These are phyloP conservation scores for Cotesia congregata DNA, from an alignment of 2,888 invertebrate genomes.

Conservation along the genomic window DNA sequence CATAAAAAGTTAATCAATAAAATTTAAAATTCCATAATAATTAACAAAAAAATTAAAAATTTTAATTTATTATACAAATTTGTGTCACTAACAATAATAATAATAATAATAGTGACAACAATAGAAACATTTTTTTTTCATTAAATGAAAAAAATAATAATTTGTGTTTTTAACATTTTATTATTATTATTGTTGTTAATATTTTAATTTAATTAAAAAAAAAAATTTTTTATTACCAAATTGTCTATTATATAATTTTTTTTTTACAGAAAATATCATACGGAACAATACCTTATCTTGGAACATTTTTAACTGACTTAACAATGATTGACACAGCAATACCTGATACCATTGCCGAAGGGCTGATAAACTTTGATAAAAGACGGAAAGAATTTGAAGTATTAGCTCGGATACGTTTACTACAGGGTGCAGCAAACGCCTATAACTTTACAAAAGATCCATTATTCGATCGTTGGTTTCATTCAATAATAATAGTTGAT, in stretches of 20 bases:
- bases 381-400: constrained; percentile 98
- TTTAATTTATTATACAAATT: too few species aligned
- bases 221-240: too few species aligned
- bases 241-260: background rate
- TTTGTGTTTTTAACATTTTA: too few species aligned
- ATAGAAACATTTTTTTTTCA: too few species aligned
- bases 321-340: constrained; percentile 99
- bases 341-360: constrained; percentile 85
- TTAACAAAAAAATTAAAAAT: too few species aligned
- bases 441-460: constrained; percentile 90
- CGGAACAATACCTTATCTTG: constrained; percentile 97
- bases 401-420: constrained; percentile 93
- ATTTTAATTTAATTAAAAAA: too few species aligned
- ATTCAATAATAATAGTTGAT: constrained; percentile 89
- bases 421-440: constrained; percentile 97
- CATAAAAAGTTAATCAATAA: too few species aligned
- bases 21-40: too few species aligned
- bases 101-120: too few species aligned
- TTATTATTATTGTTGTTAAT: too few species aligned
- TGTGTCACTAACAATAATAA: too few species aligned
- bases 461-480: constrained; percentile 96
- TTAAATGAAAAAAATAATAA: too few species aligned
- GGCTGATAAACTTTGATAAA: constrained; percentile 98
- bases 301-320: constrained; percentile 97
- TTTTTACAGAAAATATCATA: constrained; percentile 81